Evolutionary conservation across 2,113 vertebrate genomes (phyloP).

Genomic region (Aramus guarauna): DNA sequence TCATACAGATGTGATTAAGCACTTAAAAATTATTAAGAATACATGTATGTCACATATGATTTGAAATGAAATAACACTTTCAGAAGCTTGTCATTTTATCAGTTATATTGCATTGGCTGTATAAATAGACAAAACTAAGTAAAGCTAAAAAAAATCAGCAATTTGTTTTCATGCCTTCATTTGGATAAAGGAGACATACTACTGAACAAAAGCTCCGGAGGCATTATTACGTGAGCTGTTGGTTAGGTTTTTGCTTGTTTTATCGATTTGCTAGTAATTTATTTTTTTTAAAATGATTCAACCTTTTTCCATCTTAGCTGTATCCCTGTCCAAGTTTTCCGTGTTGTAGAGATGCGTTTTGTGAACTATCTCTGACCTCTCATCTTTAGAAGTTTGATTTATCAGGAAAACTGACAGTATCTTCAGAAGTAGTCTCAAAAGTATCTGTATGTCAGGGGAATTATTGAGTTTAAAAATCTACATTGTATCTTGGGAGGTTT

Average conservation of each 20-base stretch:
- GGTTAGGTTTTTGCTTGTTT: not conserved
- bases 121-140: not conserved
- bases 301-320: not conserved
- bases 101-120: fast-evolving
- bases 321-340: not conserved
- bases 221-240: not conserved
- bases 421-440: not conserved
- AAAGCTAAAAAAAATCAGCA: not conserved
- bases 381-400: not conserved
- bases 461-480: not conserved
- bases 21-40: not conserved
- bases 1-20: not conserved
- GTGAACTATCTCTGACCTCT: not conserved
- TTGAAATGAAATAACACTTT: not conserved
- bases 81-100: not conserved
- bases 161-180: not conserved
- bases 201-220: not conserved
- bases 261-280: not conserved
- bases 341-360: not conserved
- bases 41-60: fast-evolving
- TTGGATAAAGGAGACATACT: not conserved
- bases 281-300: not conserved
- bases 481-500: not conserved
- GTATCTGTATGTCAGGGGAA: not conserved
- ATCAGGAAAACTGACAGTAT: not conserved